Percentiles rank a stretch among this genome's conserved stretches.
phyloP scores from a whole-genome alignment of 2,888 invertebrate species.

The Polymixis lichenea region DNA sequence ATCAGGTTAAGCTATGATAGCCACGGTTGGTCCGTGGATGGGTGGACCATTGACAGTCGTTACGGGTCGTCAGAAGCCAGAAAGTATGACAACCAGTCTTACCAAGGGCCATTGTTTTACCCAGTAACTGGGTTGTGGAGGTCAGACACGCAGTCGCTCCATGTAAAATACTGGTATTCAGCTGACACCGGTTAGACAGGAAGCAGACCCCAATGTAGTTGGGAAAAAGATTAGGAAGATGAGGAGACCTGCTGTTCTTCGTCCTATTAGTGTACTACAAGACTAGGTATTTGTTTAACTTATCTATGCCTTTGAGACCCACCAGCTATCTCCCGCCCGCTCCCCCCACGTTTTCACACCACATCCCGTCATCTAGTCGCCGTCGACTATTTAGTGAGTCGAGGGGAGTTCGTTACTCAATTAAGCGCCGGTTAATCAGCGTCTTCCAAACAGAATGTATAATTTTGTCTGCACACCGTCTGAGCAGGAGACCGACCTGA shows the following conservation, averaged over 20 bases:
- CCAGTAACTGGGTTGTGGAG: too few species aligned
- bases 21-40: too few species aligned
- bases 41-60: too few species aligned
- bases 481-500: constrained; percentile 56
- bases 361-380: constrained; percentile 68
- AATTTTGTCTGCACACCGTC: constrained; percentile 73
- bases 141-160: too few species aligned
- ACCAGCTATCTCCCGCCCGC: constrained; percentile 46
- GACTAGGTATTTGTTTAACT: not conserved
- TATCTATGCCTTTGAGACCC: not conserved
- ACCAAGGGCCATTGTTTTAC: too few species aligned
- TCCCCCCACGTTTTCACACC: constrained; percentile 38
- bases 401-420: constrained; percentile 87
- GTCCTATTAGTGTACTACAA: not conserved
- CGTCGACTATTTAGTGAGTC: constrained; percentile 84
- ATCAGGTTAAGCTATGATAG: too few species aligned
- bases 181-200: too few species aligned
- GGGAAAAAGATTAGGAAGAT: too few species aligned
- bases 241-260: not conserved
- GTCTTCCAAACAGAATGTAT: constrained; percentile 84
- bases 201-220: too few species aligned
- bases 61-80: too few species aligned
- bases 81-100: too few species aligned
- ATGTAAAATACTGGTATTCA: too few species aligned
- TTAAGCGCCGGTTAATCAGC: constrained; percentile 87